These are phyloP conservation scores for Megaceryle alcyon DNA, from an alignment of 2,797 vertebrate genomes.

Conservation along the genomic window DNA sequence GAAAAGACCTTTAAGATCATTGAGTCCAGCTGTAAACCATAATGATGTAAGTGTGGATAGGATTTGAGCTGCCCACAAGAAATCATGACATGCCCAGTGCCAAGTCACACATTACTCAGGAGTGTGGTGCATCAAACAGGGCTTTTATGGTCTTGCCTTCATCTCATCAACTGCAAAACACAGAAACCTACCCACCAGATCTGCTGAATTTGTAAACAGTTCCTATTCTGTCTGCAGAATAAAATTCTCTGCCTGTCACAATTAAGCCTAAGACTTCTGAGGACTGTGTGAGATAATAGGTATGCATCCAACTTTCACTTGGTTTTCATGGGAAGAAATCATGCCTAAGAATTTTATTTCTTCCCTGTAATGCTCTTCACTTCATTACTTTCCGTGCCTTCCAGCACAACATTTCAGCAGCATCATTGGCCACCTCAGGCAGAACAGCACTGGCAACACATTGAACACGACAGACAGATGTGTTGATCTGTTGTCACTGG, in stretches of 20 bases:
- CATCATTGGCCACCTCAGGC: not conserved
- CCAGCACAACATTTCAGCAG: not conserved
- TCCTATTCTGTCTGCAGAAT: not conserved
- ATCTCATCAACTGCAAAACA: not conserved
- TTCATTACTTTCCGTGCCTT: not conserved
- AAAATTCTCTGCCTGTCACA: not conserved
- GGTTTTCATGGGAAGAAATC: not conserved
- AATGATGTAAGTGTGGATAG: not conserved
- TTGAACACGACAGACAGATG: not conserved
- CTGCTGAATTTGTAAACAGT: not conserved
- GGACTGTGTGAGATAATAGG: not conserved
- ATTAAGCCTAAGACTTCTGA: not conserved
- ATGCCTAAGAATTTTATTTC: rapidly evolving
- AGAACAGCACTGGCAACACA: not conserved
- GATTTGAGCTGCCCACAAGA: not conserved
- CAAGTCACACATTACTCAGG: not conserved
- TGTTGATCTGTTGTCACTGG: conserved; percentile 10
- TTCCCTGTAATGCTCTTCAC: not conserved
- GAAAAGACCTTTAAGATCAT: not conserved
- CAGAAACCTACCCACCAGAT: not conserved
- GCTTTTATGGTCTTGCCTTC: not conserved
- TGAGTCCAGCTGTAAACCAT: rapidly evolving
- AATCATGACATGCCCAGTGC: not conserved
- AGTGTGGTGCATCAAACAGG: rapidly evolving
- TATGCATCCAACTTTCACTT: not conserved